Percentiles rank a stretch among this genome's conserved stretches.
Evolutionary conservation across 2,888 invertebrate genomes (phyloP).

Genomic region (Metopia argyrocephala): DNA sequence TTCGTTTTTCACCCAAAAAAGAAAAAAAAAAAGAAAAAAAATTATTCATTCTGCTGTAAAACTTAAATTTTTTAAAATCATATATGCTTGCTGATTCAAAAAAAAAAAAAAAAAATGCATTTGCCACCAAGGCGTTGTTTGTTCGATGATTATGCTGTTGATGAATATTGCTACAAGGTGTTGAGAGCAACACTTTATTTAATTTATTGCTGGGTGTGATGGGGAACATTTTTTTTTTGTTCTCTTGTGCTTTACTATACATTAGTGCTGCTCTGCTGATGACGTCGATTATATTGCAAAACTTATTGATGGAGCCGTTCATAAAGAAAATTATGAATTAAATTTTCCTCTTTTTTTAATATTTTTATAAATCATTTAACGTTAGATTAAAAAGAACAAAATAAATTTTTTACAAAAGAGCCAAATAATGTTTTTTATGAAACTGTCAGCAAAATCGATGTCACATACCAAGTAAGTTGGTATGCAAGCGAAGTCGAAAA

Average conservation of each 20-base stretch:
- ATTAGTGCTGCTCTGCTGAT: conserved; percentile 2
- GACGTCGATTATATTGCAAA: background rate
- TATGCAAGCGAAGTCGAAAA: no score
- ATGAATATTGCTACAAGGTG: conserved; percentile 56
- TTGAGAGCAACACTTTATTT: conserved; percentile 53
- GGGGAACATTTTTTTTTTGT: background rate
- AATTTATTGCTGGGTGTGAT: background rate
- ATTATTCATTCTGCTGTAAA: background rate
- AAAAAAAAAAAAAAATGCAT: conserved; percentile 13
- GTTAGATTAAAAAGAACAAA: background rate
- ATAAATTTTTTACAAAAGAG: conserved; percentile 7
- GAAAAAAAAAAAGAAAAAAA: background rate
- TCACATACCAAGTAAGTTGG: background rate
- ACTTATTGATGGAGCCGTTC: background rate
- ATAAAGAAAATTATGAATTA: conserved; percentile 1
- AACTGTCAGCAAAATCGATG: conserved; percentile 33
- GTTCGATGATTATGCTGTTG: background rate
- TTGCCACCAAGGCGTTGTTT: conserved; percentile 1
- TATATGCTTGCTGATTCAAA: background rate
- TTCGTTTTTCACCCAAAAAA: conserved; percentile 34
- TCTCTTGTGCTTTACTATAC: background rate
- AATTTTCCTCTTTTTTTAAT: no score
- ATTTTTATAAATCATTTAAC: conserved; percentile 14
- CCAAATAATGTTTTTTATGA: conserved; percentile 45
- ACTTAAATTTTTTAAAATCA: conserved; percentile 5